Conservation (phyloP, 2,888 invertebrate species). For the Synergus japonicus region DNA sequence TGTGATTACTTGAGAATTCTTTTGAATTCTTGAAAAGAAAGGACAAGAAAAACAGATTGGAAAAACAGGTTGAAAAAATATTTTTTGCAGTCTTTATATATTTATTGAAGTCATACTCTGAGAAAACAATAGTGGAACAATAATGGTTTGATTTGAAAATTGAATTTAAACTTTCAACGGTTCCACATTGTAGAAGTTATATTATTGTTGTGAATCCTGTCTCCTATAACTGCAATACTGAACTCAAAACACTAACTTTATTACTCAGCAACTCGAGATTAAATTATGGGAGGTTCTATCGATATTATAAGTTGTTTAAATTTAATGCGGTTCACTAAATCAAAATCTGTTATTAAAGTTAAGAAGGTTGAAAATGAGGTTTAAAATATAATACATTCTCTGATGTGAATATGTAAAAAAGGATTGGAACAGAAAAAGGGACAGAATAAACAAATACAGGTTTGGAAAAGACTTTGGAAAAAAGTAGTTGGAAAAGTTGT, state of each 20-base stretch:
- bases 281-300: neutral
- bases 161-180: neutral
- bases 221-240: neutral
- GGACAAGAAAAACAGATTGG: too few species aligned
- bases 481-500: too few species aligned
- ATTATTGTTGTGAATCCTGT: neutral
- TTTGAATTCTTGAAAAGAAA: too few species aligned
- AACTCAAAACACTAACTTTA: neutral
- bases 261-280: neutral
- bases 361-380: neutral
- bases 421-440: too few species aligned
- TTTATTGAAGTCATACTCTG: neutral
- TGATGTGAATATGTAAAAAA: too few species aligned
- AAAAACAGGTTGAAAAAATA: too few species aligned
- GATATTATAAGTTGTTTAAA: neutral
- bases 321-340: neutral
- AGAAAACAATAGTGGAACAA: neutral
- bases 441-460: too few species aligned
- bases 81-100: neutral
- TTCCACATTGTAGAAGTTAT: neutral
- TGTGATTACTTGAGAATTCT: too few species aligned
- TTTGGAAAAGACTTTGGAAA: too few species aligned
- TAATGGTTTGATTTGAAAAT: neutral
- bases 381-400: too few species aligned
- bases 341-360: neutral